Evolutionary conservation across 2,113 vertebrate genomes (phyloP).

Genomic region (Rousettus leschenaultii): DNA sequence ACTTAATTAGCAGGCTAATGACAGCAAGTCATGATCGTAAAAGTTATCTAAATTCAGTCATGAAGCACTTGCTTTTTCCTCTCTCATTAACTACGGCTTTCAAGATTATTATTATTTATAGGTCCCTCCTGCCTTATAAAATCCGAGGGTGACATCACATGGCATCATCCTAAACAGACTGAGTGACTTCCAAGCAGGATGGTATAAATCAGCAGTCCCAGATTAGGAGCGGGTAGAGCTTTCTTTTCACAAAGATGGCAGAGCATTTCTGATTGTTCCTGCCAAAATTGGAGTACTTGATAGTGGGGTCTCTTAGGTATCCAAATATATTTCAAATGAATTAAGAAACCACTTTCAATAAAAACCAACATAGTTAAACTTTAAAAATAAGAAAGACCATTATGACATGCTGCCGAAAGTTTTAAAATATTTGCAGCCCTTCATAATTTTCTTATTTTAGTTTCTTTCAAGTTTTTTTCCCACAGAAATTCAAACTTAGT

Average conservation of each 20-base stretch:
- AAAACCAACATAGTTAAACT: constrained; percentile 42
- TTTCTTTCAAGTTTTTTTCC: not conserved
- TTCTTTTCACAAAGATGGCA: constrained; percentile 40
- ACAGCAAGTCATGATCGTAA: constrained; percentile 44
- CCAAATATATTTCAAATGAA: constrained; percentile 45
- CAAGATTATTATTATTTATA: constrained; percentile 44
- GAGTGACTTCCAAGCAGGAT: not conserved
- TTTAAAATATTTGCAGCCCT: constrained; percentile 34
- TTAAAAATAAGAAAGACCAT: constrained; percentile 47
- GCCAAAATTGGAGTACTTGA: constrained; percentile 42
- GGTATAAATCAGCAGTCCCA: not conserved
- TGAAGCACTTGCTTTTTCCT: constrained; percentile 8
- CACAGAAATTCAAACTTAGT: not conserved
- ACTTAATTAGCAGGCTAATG: constrained; percentile 49
- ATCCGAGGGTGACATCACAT: not conserved
- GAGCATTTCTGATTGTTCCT: not conserved
- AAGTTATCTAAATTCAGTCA: constrained; percentile 43
- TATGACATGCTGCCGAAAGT: constrained; percentile 8
- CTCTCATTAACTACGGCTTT: constrained; percentile 34
- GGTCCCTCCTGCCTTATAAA: not conserved
- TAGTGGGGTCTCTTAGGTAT: not conserved
- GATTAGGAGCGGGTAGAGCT: not conserved
- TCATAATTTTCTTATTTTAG: not conserved
- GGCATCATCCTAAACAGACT: not conserved
- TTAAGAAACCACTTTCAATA: constrained; percentile 27